Conservation (phyloP, 2,113 vertebrate genomes). For the Todiramphus chloris region DNA sequence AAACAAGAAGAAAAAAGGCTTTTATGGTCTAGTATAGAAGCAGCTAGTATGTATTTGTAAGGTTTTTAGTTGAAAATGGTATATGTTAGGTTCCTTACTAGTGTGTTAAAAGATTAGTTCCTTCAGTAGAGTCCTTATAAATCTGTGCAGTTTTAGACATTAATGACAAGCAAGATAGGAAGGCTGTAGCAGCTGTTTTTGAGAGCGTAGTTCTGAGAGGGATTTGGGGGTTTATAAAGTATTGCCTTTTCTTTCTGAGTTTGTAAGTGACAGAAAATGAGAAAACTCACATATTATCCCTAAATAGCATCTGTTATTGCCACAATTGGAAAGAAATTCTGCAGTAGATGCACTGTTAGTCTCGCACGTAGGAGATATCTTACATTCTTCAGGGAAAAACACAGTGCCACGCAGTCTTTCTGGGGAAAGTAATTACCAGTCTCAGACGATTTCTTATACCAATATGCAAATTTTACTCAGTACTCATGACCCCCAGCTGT, state of each 20-base stretch:
- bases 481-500: not conserved
- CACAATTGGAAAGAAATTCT: not conserved
- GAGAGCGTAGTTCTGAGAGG: not conserved
- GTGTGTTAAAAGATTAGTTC: not conserved
- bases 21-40: not conserved
- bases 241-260: not conserved
- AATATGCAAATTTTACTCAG: not conserved
- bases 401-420: not conserved
- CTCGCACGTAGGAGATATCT: not conserved
- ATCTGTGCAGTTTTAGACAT: not conserved
- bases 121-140: not conserved
- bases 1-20: slow-evolving; percentile 20
- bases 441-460: not conserved
- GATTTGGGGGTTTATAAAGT: not conserved
- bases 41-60: not conserved
- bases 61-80: not conserved
- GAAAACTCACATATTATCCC: not conserved
- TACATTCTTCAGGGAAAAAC: not conserved
- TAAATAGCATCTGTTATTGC: not conserved
- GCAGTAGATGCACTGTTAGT: not conserved
- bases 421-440: not conserved
- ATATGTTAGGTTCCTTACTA: not conserved
- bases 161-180: not conserved
- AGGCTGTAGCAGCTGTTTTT: not conserved
- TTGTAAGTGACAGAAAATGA: not conserved